These are phyloP conservation scores for Callorhinus ursinus DNA, from an alignment of 2,113 vertebrate genomes.

Conservation along the genomic window DNA sequence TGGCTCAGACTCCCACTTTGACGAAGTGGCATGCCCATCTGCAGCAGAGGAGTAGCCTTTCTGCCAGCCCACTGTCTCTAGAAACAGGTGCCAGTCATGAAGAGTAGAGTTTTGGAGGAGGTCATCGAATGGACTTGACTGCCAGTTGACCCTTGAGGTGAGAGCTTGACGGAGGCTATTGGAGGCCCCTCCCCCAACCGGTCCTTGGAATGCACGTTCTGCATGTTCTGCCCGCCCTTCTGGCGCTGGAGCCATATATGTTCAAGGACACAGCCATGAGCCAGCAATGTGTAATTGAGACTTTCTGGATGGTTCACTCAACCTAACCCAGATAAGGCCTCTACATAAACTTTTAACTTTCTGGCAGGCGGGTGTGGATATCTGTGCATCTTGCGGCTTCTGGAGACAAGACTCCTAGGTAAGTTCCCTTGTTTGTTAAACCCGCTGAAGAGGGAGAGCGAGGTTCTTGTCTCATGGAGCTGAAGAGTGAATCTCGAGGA, in stretches of 20 bases:
- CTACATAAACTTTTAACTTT: not conserved
- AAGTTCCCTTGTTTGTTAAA: not conserved
- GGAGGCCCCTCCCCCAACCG: rapidly evolving
- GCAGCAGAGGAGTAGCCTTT: too few relatives aligned
- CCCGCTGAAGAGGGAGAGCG: too few relatives aligned
- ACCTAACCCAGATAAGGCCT: not conserved
- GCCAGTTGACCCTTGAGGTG: not conserved
- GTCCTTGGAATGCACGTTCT: not conserved
- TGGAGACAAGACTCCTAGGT: not conserved
- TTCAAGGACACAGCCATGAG: not conserved
- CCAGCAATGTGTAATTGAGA: not conserved
- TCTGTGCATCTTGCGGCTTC: not conserved
- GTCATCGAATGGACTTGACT: not conserved
- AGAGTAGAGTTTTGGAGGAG: not conserved
- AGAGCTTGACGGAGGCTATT: rapidly evolving
- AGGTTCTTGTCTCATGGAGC: too few relatives aligned
- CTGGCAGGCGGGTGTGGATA: not conserved
- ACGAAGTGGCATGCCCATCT: not conserved
- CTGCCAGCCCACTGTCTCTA: too few relatives aligned
- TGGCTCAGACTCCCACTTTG: not conserved
- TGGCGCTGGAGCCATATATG: rapidly evolving
- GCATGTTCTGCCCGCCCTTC: not conserved
- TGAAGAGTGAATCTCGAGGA: too few relatives aligned
- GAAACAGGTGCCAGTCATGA: not conserved
- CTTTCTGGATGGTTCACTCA: too few relatives aligned